Conservation (phyloP, 1,140 invertebrate genomes). For the Nymphalis io region DNA sequence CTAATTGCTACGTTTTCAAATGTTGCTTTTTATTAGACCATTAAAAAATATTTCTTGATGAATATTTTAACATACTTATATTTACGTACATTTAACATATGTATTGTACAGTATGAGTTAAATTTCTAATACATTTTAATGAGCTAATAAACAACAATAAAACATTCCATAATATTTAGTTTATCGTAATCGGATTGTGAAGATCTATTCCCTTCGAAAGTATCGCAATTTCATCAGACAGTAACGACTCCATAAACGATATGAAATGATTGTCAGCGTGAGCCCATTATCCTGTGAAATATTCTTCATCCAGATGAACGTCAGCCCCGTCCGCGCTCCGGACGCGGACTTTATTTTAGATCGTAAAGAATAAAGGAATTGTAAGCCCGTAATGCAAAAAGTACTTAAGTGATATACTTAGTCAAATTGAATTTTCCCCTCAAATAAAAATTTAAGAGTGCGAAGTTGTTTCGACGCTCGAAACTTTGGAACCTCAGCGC, state of each 20-base stretch:
- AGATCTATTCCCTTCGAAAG: not conserved
- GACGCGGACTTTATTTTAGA: constrained; percentile 10
- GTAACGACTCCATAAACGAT: constrained; percentile 11
- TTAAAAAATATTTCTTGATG: too few species aligned
- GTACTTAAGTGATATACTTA: constrained; percentile 59
- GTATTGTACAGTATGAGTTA: too few species aligned
- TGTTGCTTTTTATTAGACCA: too few species aligned
- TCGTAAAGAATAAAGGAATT: constrained; percentile 49
- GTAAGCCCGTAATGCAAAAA: constrained; percentile 56
- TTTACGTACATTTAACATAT: too few species aligned
- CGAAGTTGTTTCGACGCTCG: constrained; percentile 34
- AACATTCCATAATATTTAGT: too few species aligned
- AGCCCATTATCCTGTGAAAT: constrained; percentile 15
- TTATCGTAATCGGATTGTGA: not conserved
- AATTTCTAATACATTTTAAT: too few species aligned
- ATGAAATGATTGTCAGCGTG: constrained; percentile 7
- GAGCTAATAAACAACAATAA: too few species aligned
- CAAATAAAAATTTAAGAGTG: constrained; percentile 45
- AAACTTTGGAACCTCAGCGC: constrained; percentile 37
- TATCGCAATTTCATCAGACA: constrained; percentile 6
- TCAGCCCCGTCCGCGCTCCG: not conserved
- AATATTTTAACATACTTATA: too few species aligned
- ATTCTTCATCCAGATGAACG: constrained; percentile 3
- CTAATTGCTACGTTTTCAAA: not conserved
- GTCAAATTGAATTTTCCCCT: constrained; percentile 55